Evolutionary conservation across 2,888 invertebrate species (phyloP), one percentile per base, ranked within the genome.

Genomic region (Diarsia dahlii): DNA sequence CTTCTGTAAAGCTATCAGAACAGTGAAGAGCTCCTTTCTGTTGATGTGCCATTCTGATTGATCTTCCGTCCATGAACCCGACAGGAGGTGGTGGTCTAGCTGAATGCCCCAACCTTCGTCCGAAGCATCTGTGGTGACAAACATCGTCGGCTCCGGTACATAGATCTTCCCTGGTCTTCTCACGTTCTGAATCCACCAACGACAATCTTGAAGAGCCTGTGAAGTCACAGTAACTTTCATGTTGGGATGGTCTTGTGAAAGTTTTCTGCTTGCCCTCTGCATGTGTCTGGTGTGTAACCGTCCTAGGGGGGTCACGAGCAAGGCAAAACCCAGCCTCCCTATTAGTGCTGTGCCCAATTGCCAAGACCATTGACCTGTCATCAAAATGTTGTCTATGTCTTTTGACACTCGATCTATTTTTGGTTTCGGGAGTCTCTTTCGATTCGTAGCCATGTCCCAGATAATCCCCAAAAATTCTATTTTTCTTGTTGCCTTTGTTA

Each of bases 101-200:
- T 86, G 83, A 1, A 80, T 71, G 0, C 88, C 86, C 87, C 86
- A 87, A 0, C 87, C 86, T 8, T 23, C 20, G 72, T 87, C 69
- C 15, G 89, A 86, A 0, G 88, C 88, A 20, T 89, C 88, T 0
- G 88, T 87, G 0, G 82, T 82, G 0, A 89, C 3, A 52, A 87
- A 85, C 3, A 80, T 56, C 3, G 63, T 74, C 0, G 81, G 80
- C 0, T 81, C 77, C 1, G 73, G 78, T 1, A 56, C 1, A 18
- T 80, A 82, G 2, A 84, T 72, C 10, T 4, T 77, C 2, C 74
- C 72, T 1, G 82, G 54, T 0, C 0, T 15, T 20, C 2, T 15
- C 0, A 83, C 0, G n/a, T 85, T 81, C 6, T 71, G 6, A 1
- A 52, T 54, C 86, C 85, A 87, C 85, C 85, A 86, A 8, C 0